Evolutionary conservation across 2,888 invertebrate species (phyloP), one percentile per base, ranked within the genome.

Genomic region (Acrobasis consociella): DNA sequence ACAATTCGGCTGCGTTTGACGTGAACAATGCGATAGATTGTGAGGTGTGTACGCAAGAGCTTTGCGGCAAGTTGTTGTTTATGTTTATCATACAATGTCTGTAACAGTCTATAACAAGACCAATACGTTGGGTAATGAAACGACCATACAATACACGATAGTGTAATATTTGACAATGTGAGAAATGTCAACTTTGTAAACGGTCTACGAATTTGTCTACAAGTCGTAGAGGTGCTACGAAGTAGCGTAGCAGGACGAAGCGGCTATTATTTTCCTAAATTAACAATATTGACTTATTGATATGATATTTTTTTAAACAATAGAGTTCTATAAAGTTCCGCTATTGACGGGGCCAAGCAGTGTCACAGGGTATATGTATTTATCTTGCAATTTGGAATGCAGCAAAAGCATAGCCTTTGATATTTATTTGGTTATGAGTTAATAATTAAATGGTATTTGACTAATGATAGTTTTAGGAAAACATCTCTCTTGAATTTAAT

Each of bases 1-100:
- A 85, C 89, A 89, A 89, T 89, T 88, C 78, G 88, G 83, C 74
- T 66, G 78, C 73, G 73, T 85, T 86, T 87, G 87, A 82, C 82
- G 82, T 76, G 77, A 86, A 88, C 89, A 87, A 87, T 87, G 83
- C 81, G 80, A 80, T 83, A 84, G 80, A 46, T 56, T 83, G 78
- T 81, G 81, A 76, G 74, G 72, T 75, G 70, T 74, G 75, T 77
- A 81, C 80, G 83, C 78, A 82, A 79, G 78, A 83, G 82, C 84
- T 83, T 86, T 84, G 77, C 75, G 74, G 75, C 72, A 75, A 77
- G 76, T 78, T 76, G 73, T 79, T 80, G 72, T 73, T 78, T 76
- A 74, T 60, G 39, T 53, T 62, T 62, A 52, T 72, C 66, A 72
- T 68, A 73, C 72, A 73, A 69, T 69, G 71, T 69, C 72, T 66